Base-by-base conservation (phyloP, 1,140 invertebrate genomes). In the Eurosta solidaginis region DNA sequence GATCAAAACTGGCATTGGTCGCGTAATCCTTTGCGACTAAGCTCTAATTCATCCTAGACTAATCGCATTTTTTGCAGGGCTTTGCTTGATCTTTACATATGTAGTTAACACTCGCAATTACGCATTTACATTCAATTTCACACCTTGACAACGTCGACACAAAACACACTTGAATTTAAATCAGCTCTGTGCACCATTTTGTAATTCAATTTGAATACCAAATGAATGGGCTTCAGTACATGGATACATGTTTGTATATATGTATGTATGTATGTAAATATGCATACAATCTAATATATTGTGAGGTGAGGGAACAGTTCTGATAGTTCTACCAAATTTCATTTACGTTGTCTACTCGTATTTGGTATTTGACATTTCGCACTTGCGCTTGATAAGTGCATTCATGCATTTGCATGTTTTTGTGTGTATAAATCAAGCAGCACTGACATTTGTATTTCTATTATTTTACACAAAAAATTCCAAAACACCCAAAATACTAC, bases 291-390 rank as follows among this genome's bases (percentile, higher is more conserved):
- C n/a, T n/a, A n/a, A n/a, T n/a, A n/a, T n/a, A n/a, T n/a, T n/a
- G n/a, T 4, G 20, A 27, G 50, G 22, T 22, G 33, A 40, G 7
- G 33, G 9, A 42, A n/a, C 14, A 22, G 50, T n/a, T n/a, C n/a
- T n/a, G n/a, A n/a, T n/a, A n/a, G 50, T 27, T 40, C 59, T 20
- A 68, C 59, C 59, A 17, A 68, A 68, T 68, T 68, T 17, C 59
- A 68, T 68, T 68, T 40, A 40, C 27, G 20, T 59, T 59, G 54
- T 59, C 27, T 33, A 33, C 25, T 59, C 33, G 59, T 40, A 52
- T 68, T 68, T 68, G 20, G 33, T 27, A 68, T 40, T 68, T 68
- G 59, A 40, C 59, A 68, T 36, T 68, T 68, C 59, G 27, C 59
- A 68, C 59, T 40, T 40, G 59, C 59, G 12, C 36, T 9, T 68